A percentile compares a stretch with the other conserved stretches of the same genome.
These are phyloP conservation scores for Oreocharis arfaki DNA, from an alignment of 2,113 vertebrate species.

Conservation along the genomic window DNA sequence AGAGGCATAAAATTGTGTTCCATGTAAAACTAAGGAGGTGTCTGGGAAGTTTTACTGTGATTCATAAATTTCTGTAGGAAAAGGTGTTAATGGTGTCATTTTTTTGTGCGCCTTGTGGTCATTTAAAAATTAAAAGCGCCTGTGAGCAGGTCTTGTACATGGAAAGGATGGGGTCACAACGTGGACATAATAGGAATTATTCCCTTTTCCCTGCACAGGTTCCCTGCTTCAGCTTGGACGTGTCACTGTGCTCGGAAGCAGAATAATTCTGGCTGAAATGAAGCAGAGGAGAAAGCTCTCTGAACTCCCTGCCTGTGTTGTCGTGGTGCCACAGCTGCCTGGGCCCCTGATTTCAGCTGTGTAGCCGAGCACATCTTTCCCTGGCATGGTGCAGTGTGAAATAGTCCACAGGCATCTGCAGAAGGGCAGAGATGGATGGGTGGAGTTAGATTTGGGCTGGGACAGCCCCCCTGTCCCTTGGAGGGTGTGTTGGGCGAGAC, in stretches of 20 bases:
- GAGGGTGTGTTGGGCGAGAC: neutral
- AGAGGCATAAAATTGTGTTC: conserved; percentile 50
- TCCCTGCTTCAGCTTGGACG: accelerated
- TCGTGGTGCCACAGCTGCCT: neutral
- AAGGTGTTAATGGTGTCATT: neutral
- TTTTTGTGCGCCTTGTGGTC: neutral
- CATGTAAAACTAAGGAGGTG: neutral
- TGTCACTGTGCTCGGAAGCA: neutral
- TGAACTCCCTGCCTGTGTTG: neutral
- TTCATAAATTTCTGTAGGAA: neutral
- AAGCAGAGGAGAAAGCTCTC: neutral
- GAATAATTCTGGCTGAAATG: neutral
- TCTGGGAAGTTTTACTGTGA: conserved; percentile 23
- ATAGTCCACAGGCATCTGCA: accelerated
- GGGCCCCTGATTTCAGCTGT: neutral
- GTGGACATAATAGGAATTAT: neutral
- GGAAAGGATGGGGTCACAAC: neutral
- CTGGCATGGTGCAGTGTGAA: neutral
- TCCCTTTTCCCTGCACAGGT: neutral
- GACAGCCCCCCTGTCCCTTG: neutral
- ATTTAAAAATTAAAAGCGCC: neutral
- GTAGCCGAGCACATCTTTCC: neutral
- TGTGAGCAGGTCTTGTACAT: accelerated
- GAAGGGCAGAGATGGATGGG: neutral
- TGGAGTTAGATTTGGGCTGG: accelerated